These are phyloP conservation scores for Brachyopa scutellaris DNA, from an alignment of 2,888 invertebrate genomes.

Conservation along the genomic window DNA sequence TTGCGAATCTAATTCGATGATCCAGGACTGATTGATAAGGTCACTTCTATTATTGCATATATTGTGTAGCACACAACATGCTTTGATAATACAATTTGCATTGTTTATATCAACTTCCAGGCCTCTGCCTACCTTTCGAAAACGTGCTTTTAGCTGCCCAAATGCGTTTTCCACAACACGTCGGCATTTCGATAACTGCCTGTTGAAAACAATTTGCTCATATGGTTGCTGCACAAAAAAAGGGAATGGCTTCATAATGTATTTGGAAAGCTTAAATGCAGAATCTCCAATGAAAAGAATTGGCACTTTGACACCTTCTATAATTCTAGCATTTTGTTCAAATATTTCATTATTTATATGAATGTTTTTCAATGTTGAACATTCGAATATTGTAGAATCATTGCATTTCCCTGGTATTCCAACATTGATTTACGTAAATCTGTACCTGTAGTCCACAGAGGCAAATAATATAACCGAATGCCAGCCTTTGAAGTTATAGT, in stretches of 20 bases:
- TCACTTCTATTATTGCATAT: background rate
- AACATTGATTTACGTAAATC: slow-evolving; percentile 23
- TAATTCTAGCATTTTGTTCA: background rate
- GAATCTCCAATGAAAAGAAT: background rate
- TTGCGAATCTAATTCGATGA: background rate
- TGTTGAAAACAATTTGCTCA: no score
- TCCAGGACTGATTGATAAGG: background rate
- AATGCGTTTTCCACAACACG: no score
- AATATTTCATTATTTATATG: background rate
- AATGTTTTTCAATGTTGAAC: background rate
- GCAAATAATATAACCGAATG: slow-evolving; percentile 39
- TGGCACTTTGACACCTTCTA: background rate
- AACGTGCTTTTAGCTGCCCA: no score
- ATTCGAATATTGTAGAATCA: background rate
- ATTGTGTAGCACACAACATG: no score
- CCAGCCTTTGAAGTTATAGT: slow-evolving; percentile 41
- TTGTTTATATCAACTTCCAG: background rate
- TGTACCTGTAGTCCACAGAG: slow-evolving; percentile 18
- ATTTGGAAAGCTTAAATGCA: background rate
- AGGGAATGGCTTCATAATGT: no score
- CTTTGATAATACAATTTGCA: slow-evolving; percentile 1
- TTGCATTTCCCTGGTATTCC: slow-evolving; percentile 1
- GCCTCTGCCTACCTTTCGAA: background rate
- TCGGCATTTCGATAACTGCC: slow-evolving; percentile 23
- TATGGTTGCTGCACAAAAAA: no score